These are phyloP conservation scores for Drosophila sp. DNA, from an alignment of 1,140 invertebrate genomes.

Conservation along the genomic window DNA sequence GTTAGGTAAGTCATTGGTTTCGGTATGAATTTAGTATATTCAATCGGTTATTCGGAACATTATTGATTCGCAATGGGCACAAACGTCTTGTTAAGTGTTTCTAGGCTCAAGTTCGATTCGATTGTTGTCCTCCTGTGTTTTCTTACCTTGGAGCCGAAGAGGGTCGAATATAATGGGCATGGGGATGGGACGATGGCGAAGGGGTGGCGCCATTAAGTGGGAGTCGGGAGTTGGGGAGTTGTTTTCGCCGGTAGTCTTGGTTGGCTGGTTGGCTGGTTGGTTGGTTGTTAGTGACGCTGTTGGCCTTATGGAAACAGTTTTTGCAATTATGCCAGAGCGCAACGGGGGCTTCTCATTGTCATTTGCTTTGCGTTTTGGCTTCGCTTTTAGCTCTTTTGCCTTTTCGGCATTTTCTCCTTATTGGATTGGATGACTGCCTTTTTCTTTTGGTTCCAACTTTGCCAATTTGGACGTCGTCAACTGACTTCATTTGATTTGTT, in stretches of 20 bases:
- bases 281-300: conserved; percentile 15
- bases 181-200: no score
- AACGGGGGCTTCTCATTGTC: conserved; percentile 39
- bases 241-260: conserved; percentile 27
- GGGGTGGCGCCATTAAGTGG: not conserved
- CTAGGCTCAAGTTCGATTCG: conserved; percentile 22
- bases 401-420: conserved; percentile 25
- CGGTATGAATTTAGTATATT: not conserved
- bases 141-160: not conserved
- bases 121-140: conserved; percentile 29
- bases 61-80: not conserved
- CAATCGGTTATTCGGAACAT: no score
- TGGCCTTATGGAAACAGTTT: conserved; percentile 59
- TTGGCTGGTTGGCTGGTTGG: conserved; percentile 16
- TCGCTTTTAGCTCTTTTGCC: conserved; percentile 29
- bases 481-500: conserved; percentile 49
- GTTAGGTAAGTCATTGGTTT: not conserved
- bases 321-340: conserved; percentile 58
- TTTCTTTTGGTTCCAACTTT: conserved; percentile 69
- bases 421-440: conserved; percentile 12
- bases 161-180: not conserved
- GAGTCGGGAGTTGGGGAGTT: not conserved
- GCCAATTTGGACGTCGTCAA: conserved; percentile 72
- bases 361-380: conserved; percentile 36
- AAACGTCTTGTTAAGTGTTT: not conserved